phyloP scores from a whole-genome alignment of 2,888 invertebrate species.

The Ennomos erosarius region DNA sequence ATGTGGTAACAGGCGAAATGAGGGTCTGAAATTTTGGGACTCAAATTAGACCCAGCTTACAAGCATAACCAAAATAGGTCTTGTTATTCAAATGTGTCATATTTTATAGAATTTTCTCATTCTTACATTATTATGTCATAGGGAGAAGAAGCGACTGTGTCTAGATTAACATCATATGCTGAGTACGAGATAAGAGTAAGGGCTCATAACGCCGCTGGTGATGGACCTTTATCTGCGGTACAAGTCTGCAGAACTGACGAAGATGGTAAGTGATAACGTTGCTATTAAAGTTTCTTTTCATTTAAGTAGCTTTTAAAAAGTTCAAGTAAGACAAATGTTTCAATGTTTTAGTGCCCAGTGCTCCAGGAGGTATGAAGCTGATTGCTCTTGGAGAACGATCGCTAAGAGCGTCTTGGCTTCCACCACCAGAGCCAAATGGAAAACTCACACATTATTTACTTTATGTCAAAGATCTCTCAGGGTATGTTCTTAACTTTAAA shows the following conservation, averaged over 20 bases:
- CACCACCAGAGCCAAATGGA: constrained; percentile 93
- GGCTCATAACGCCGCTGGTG: constrained; percentile 94
- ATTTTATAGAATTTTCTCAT: too few relatives aligned
- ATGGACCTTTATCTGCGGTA: constrained; percentile 91
- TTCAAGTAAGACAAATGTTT: constrained; percentile 2
- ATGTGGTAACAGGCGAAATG: too few relatives aligned
- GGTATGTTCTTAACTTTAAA: constrained; percentile 61
- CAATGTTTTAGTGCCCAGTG: constrained; percentile 89
- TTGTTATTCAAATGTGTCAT: too few relatives aligned
- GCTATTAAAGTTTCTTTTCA: too few relatives aligned
- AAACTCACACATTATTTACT: constrained; percentile 92
- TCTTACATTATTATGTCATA: constrained; percentile 39
- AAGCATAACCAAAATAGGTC: too few relatives aligned
- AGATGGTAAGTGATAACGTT: constrained; percentile 86
- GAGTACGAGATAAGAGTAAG: constrained; percentile 94
- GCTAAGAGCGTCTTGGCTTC: constrained; percentile 93
- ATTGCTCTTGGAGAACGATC: constrained; percentile 92
- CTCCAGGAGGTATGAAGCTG: constrained; percentile 93
- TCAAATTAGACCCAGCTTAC: too few relatives aligned
- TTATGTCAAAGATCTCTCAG: constrained; percentile 89
- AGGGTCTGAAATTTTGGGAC: too few relatives aligned
- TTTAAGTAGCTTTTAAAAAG: too few relatives aligned
- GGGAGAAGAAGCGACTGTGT: constrained; percentile 91
- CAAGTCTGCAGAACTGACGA: constrained; percentile 93
- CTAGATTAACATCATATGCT: constrained; percentile 91